A percentile compares a stretch with the other conserved stretches of the same genome.
phyloP scores from a whole-genome alignment of 2,797 vertebrate genomes.

The Scolopax bukidnonensis region DNA sequence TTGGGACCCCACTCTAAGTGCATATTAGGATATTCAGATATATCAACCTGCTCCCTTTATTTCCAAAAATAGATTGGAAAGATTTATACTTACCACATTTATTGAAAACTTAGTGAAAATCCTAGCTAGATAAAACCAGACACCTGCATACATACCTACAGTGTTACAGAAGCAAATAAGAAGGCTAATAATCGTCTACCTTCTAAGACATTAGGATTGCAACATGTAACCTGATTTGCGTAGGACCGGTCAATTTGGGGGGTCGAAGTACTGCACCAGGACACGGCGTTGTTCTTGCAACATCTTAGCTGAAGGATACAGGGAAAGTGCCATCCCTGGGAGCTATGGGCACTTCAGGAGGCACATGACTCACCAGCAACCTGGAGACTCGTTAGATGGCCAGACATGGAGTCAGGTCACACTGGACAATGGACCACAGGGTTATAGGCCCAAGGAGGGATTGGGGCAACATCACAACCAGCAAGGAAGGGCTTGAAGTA shows the following conservation, averaged over 20 bases:
- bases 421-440: not conserved
- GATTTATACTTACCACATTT: not conserved
- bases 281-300: not conserved
- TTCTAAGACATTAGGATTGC: not conserved
- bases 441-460: not conserved
- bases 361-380: not conserved
- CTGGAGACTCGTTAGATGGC: not conserved
- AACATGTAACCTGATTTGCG: not conserved
- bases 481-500: constrained; percentile 1
- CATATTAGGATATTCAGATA: not conserved
- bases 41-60: not conserved
- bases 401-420: not conserved
- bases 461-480: not conserved
- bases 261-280: not conserved
- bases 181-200: not conserved
- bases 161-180: not conserved
- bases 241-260: not conserved
- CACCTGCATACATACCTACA: rapidly evolving
- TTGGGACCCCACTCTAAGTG: not conserved
- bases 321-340: not conserved
- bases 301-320: not conserved
- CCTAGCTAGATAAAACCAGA: not conserved
- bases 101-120: not conserved
- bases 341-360: constrained; percentile 1
- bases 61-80: not conserved